Base-by-base conservation (phyloP, 1,140 invertebrate genomes). In the Micrasema longulum region DNA sequence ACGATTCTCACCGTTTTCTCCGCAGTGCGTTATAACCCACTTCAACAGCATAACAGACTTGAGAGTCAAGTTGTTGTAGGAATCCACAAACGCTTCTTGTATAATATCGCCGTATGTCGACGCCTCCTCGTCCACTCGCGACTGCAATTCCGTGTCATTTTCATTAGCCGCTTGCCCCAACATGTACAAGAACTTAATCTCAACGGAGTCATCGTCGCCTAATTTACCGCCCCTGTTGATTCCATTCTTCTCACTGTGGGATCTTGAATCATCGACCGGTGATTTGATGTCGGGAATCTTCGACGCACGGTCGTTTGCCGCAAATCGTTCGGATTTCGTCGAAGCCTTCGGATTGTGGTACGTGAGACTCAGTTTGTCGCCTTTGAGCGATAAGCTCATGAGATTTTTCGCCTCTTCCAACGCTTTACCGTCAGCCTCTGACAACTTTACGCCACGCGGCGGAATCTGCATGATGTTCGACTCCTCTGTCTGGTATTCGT, bases 21-120 rank as follows among this genome's bases (percentile, higher is more conserved):
- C 79, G 78, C 93, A 95, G 73, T 89, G 87, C 7, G 82, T 84
- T 1, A 83, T 88, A 5, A 93, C 88, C 90, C 93, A 94, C 80
- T 96, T 95, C 45, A 97, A 81, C 81, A 95, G 87, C 88, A 95
- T 91, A 12, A 95, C 88, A 14, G 92, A 93, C 80, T 98, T 98
- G 6, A 97, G 80, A 0, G 95, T 97, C 55, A 98, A 84, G 88
- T 98, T 98, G 79, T 95, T 93, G 81, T 98, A 98, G 0, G 92
- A 91, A 81, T 98, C 96, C 10, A 92, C 78, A 79, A 97, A 97
- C 62, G 90, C 89, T 80, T 96, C 95, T 83, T 97, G 93, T 41
- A 98, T 91, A n/a, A 98, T 90, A 81, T 98, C 96, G 23, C 90
- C 88, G 76, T 90, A 90, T 23, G 83, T 81, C 2, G 87, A 80